These are phyloP conservation scores for Brachypterus glaber DNA, from an alignment of 2,888 invertebrate genomes.

Conservation along the genomic window DNA sequence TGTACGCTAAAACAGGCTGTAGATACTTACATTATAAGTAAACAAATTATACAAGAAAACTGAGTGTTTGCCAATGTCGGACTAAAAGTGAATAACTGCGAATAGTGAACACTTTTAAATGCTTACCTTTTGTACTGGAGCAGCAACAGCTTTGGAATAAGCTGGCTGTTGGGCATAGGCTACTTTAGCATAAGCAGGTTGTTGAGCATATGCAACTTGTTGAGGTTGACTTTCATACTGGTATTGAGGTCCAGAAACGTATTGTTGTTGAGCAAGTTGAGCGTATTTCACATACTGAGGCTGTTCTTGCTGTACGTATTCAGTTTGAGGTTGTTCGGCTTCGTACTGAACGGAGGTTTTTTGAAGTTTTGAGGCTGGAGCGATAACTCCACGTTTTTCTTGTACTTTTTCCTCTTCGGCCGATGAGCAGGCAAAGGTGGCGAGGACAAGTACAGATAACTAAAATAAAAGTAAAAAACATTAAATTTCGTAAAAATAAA, in stretches of 20 bases:
- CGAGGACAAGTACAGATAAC: conserved; percentile 20
- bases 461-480: conserved; percentile 17
- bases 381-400: conserved; percentile 21
- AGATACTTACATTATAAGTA: too few relatives aligned
- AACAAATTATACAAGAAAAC: too few relatives aligned
- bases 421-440: conserved; percentile 16
- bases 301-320: too few relatives aligned
- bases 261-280: conserved; percentile 12
- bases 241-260: conserved; percentile 5
- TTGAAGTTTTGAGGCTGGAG: too few relatives aligned
- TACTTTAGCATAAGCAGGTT: conserved; percentile 9
- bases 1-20: too few relatives aligned
- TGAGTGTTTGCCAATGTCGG: too few relatives aligned
- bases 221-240: conserved; percentile 8
- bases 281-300: too few relatives aligned
- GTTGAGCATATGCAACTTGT: conserved; percentile 20
- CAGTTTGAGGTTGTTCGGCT: too few relatives aligned
- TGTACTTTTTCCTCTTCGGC: conserved; percentile 17
- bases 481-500: too few relatives aligned
- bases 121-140: conserved; percentile 12
- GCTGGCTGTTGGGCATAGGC: not conserved
- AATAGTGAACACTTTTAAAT: conserved; percentile 15
- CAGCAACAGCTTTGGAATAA: conserved; percentile 2
- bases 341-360: too few relatives aligned
- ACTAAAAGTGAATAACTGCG: too few relatives aligned